phyloP scores from a whole-genome alignment of 1,140 invertebrate genomes.

The Cotesia vestalis region DNA sequence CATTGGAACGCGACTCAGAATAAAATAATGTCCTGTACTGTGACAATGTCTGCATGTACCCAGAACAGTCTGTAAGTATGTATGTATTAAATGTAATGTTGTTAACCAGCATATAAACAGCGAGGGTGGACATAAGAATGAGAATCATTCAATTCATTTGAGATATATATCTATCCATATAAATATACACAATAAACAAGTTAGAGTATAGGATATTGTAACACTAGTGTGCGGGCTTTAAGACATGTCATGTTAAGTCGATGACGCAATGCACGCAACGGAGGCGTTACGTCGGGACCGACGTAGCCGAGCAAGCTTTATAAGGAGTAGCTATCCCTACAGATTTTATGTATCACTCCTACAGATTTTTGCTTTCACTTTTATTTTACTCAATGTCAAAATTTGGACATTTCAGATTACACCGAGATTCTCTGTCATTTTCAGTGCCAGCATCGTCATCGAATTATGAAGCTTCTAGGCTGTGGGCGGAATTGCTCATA shows the following conservation, averaged over 20 bases:
- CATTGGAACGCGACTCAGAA: slow-evolving; percentile 23
- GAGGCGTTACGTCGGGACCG: slow-evolving; percentile 50
- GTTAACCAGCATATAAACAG: slow-evolving; percentile 6
- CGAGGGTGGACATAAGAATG: too few relatives aligned
- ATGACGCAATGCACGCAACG: slow-evolving; percentile 52
- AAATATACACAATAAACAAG: neutral
- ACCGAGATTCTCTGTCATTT: neutral
- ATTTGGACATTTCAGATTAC: neutral
- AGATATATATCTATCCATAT: neutral
- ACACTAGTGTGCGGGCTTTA: slow-evolving; percentile 30
- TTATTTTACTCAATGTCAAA: neutral
- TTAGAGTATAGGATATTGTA: slow-evolving; percentile 12
- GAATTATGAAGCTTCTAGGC: too few relatives aligned
- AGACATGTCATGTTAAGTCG: slow-evolving; percentile 43
- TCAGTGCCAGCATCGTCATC: too few relatives aligned
- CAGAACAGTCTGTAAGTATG: neutral
- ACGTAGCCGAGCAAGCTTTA: slow-evolving; percentile 46
- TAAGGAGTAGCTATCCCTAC: slow-evolving; percentile 52
- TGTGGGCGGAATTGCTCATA: too few relatives aligned
- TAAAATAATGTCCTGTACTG: slow-evolving; percentile 18
- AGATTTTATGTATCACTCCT: neutral
- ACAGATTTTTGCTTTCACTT: slow-evolving; percentile 38
- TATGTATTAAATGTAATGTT: neutral
- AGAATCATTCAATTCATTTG: slow-evolving; percentile 1
- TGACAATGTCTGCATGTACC: neutral